These are phyloP conservation scores for Kryphioiulus occultus DNA, from an alignment of 2,888 invertebrate genomes.

Conservation along the genomic window DNA sequence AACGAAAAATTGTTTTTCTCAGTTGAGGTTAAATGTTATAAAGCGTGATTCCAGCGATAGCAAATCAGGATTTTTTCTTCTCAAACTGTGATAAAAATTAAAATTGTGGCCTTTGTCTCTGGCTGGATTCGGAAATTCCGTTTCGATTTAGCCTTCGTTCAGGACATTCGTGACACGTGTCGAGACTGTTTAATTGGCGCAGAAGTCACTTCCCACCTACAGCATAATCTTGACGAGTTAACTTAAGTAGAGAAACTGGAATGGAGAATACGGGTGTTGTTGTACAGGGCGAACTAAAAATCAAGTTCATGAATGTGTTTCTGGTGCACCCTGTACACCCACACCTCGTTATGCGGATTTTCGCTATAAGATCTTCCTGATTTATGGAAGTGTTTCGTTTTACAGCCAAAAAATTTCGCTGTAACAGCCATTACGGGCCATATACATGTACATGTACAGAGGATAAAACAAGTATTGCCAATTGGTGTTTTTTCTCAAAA, in stretches of 20 bases:
- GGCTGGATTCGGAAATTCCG: neutral
- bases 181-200: constrained; percentile 17
- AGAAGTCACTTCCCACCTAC: neutral
- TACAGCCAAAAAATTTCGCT: no score
- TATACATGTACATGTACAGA: no score
- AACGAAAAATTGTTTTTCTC: neutral
- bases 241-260: neutral
- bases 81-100: neutral
- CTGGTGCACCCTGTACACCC: no score
- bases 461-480: no score
- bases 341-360: no score
- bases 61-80: neutral
- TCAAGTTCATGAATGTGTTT: no score
- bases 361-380: no score
- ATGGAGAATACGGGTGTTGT: neutral
- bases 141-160: constrained; percentile 10
- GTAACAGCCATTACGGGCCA: no score
- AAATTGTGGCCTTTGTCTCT: neutral
- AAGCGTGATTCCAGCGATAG: neutral
- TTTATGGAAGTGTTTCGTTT: no score
- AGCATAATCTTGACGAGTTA: neutral
- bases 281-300: neutral
- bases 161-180: constrained; percentile 19
- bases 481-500: no score
- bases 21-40: neutral